Evolutionary conservation across 1,140 invertebrate species (phyloP).

Genomic region (Leptonema lineaticorne): DNA sequence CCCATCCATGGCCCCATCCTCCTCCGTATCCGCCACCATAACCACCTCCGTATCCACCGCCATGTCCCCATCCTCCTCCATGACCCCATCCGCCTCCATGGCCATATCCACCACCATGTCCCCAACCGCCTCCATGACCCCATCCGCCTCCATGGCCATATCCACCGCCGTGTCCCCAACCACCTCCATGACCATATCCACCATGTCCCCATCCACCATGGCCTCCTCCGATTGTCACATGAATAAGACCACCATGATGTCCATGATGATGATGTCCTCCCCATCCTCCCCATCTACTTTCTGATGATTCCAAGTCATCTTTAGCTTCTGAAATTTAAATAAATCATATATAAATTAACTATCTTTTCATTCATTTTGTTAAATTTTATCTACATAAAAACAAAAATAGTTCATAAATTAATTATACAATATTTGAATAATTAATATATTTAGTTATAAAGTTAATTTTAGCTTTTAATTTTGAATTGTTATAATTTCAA

Average conservation of each 20-base stretch:
- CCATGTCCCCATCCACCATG: neutral
- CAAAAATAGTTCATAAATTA: too few species aligned
- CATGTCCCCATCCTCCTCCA: slow-evolving; percentile 1
- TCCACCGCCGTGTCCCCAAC: neutral
- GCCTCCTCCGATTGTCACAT: neutral
- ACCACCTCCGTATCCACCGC: too few species aligned
- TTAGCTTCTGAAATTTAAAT: slow-evolving; percentile 7
- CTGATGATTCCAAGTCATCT: neutral
- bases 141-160: neutral
- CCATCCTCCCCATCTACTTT: slow-evolving; percentile 8
- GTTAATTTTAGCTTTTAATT: neutral
- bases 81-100: neutral
- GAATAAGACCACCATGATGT: neutral
- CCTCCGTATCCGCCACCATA: neutral
- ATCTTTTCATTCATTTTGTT: neutral
- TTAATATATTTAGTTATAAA: neutral
- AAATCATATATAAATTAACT: neutral
- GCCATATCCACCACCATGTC: neutral
- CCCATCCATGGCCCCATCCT: neutral
- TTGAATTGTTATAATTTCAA: neutral
- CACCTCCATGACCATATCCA: neutral
- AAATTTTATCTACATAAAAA: neutral
- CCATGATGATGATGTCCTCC: neutral
- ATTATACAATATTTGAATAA: too few species aligned
- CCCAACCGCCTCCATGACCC: neutral